Conservation (phyloP, 2,797 vertebrate genomes). For the Glyptemys insculpta region DNA sequence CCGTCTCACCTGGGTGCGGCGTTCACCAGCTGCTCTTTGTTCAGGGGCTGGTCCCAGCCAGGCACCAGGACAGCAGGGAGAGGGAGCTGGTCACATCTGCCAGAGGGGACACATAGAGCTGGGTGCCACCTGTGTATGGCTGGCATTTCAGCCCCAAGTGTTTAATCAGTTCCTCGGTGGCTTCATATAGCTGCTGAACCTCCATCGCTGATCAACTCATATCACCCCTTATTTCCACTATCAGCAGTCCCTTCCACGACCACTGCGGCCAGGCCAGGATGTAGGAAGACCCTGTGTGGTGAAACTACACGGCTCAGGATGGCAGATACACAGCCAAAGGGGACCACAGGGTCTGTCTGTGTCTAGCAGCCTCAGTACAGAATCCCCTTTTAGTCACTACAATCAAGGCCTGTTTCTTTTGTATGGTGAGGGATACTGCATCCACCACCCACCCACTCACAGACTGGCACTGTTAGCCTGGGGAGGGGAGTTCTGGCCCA, state of each 20-base stretch:
- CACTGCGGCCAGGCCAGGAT: not conserved
- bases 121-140: not conserved
- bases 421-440: not conserved
- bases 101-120: not conserved
- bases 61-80: not conserved
- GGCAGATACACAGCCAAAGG: not conserved
- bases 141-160: not conserved
- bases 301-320: not conserved
- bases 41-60: not conserved
- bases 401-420: not conserved
- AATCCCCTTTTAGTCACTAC: not conserved
- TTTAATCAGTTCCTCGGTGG: not conserved
- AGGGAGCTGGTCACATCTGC: not conserved
- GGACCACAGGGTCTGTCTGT: not conserved
- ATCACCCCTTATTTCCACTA: not conserved
- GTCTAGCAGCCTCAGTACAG: not conserved
- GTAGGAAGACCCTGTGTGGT: not conserved
- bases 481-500: not conserved
- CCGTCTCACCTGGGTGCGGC: not conserved
- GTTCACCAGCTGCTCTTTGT: not conserved
- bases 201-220: not conserved
- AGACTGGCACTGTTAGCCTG: not conserved
- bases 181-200: not conserved
- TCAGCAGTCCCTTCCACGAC: not conserved
- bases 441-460: not conserved